Base-by-base conservation (phyloP, 2,888 invertebrate species). In the Lamproptera curius region DNA sequence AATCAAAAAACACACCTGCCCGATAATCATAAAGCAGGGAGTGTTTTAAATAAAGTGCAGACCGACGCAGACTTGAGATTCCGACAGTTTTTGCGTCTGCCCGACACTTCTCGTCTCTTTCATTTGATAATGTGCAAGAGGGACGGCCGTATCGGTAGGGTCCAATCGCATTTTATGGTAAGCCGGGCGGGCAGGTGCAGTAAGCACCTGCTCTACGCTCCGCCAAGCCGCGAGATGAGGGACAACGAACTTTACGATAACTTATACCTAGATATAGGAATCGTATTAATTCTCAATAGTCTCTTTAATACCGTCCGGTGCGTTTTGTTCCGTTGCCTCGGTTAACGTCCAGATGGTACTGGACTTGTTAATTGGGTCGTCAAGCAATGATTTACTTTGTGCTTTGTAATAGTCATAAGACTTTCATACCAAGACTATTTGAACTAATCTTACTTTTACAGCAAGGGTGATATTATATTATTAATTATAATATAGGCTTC, bases 131-230 rank as follows among this genome's bases (percentile, higher is more conserved):
- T 65, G 75, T 78, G 71, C 56, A 79, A 76, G 85, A 83, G 56
- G 65, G 65, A 63, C 62, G 61, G 74, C 77, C 76, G 76, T 73
- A n/a, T n/a, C 78, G 79, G 77, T 79, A 73, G 76, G 76, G 76
- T 79, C 66, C 70, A 76, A 82, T 85, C 80, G 82, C 84, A 83
- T 86, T 86, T 85, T 85, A 86, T 85, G 83, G 83, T 83, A 82
- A 83, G 85, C 79, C 79, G 83, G 67, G 69, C 69, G 66, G 76
- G 80, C 85, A 86, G 85, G 86, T 85, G 86, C 76, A 79, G 61
- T 72, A 59, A 81, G 74, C 87, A 87, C 87, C 87, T 86, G 87
- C 85, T 76, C 71, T 71, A 76, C 74, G 80, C 75, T 74, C 79
- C 71, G 73, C 67, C 61, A 54, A 51, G 55, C 59, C 55, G 51